A percentile compares a stretch with the other conserved stretches of the same genome.
Conservation (phyloP, 2,888 invertebrate genomes). For the Ennomos quercinarius region DNA sequence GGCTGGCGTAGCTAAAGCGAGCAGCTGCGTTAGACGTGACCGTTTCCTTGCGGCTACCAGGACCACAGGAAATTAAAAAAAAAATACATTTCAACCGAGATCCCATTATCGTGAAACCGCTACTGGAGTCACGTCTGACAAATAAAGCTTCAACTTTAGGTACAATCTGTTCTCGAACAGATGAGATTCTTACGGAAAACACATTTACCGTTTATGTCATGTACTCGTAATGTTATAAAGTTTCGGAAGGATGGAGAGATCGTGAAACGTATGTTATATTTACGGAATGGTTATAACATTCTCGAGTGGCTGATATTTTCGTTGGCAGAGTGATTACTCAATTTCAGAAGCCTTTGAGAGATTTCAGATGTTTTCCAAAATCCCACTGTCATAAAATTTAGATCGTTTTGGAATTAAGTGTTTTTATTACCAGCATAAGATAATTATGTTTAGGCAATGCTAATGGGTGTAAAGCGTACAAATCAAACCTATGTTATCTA, state of each 20-base stretch:
- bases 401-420: too few species aligned
- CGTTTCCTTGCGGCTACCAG: conserved; percentile 45
- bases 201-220: conserved; percentile 33
- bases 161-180: conserved; percentile 31
- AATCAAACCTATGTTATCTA: too few species aligned
- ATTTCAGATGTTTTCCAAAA: background rate
- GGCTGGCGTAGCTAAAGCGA: conserved; percentile 54
- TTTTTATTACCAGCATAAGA: too few species aligned
- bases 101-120: conserved; percentile 50
- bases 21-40: conserved; percentile 65
- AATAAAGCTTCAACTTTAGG: conserved; percentile 38
- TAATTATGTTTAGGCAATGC: too few species aligned
- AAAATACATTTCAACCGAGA: conserved; percentile 35
- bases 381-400: too few species aligned
- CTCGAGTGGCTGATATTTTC: conserved; percentile 26
- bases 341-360: conserved; percentile 8
- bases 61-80: conserved; percentile 54
- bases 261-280: conserved; percentile 26
- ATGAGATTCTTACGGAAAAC: conserved; percentile 30
- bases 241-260: conserved; percentile 29
- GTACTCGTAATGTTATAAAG: conserved; percentile 31
- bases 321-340: conserved; percentile 16
- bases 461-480: too few species aligned
- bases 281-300: conserved; percentile 27
- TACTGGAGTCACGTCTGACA: conserved; percentile 52